Base-by-base conservation (phyloP, 2,113 vertebrate genomes). In the Vimba vimba region DNA sequence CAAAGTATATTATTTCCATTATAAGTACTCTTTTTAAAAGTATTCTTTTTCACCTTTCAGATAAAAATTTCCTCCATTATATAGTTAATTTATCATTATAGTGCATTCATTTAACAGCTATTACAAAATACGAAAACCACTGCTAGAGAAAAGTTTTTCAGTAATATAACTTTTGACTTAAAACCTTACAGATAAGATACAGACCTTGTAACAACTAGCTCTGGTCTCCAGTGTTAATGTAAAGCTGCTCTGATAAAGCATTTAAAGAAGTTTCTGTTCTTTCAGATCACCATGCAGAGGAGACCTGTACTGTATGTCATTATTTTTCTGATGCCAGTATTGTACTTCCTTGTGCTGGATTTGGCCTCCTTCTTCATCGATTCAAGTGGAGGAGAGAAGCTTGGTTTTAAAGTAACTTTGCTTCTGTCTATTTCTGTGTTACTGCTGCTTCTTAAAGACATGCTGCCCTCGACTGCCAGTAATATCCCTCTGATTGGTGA, bases 391-490 rank as follows among this genome's bases (percentile, higher is more conserved):
- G 93, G 93, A 1, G 95, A 96, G 64, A 96, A 96, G 88, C 85
- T 95, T 81, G 85, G 55, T 79, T 95, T 96, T 89, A 96, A 96
- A 90, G 91, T 96, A 3, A 95, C 95, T 12, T 62, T 96, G 1
- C 93, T 96, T 25, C 92, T 97, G 0, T 94, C 95, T 86, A 94
- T 95, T 86, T 96, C 96, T 17, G 94, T 97, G 86, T 60, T 96
- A 19, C 93, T 96, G 62, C 92, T 96, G 68, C 94, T 96, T 2
- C 94, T 97, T 0, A 89, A 95, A 66, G 94, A 96, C 86, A 95
- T 95, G 82, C 85, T 97, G 80, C 96, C 96, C 0, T 95, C 95
- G 0, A 96, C 96, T 0, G 94, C 95, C 17, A 75, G 90, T 3
- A 47, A 21, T 0, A 82, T 95, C 15, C 96, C 96, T 0, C 0